Evolutionary conservation across 1,140 invertebrate species (phyloP).

Genomic region (Bombus consobrinus): DNA sequence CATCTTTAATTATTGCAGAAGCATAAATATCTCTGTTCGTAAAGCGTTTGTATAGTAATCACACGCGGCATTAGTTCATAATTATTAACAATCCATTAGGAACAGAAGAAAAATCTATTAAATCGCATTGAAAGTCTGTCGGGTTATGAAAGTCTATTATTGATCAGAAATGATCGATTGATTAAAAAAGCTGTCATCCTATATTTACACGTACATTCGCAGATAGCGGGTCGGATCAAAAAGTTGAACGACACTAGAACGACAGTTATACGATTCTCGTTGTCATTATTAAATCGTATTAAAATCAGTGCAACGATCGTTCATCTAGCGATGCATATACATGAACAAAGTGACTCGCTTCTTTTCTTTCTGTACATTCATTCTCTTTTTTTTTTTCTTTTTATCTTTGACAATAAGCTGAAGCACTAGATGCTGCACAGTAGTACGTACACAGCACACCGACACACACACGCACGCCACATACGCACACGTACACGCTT

Average conservation of each 20-base stretch:
- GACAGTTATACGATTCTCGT: conserved; percentile 40
- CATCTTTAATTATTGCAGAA: neutral
- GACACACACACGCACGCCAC: conserved; percentile 49
- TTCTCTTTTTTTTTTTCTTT: neutral
- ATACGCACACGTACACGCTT: conserved; percentile 49
- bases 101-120: neutral
- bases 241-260: conserved; percentile 6
- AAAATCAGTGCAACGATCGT: conserved; percentile 47
- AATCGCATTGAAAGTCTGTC: conserved; percentile 40
- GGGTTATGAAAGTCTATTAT: neutral
- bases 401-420: conserved; percentile 67
- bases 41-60: conserved; percentile 20
- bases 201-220: conserved; percentile 25
- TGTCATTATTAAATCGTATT: conserved; percentile 37
- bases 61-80: neutral
- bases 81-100: neutral
- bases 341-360: neutral
- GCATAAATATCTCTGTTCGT: conserved; percentile 17
- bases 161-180: conserved; percentile 15
- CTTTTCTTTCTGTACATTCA: neutral
- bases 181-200: conserved; percentile 1
- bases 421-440: conserved; percentile 73
- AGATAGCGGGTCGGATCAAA: conserved; percentile 17
- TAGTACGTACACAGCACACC: conserved; percentile 59
- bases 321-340: conserved; percentile 62